phyloP scores from a whole-genome alignment of 2,113 vertebrate species.

The Zingel zingel region DNA sequence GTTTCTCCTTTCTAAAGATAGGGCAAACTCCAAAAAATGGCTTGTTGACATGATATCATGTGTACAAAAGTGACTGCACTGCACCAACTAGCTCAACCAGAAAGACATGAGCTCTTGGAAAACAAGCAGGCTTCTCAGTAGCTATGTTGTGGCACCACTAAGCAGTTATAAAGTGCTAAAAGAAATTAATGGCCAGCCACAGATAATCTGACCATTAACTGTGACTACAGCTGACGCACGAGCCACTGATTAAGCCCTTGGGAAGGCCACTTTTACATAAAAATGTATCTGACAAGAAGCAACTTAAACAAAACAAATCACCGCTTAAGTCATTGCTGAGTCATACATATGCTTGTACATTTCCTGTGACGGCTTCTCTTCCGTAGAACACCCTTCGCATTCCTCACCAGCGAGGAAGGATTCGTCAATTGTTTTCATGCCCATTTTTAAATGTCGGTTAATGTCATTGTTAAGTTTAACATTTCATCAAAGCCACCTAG shows the following conservation, averaged over 20 bases:
- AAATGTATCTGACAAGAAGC: slow-evolving; percentile 35
- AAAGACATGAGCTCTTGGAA: slow-evolving; percentile 1
- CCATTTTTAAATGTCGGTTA: neutral
- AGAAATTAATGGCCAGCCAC: neutral
- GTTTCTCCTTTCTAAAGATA: slow-evolving; percentile 30
- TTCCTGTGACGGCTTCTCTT: neutral
- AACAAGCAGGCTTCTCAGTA: slow-evolving; percentile 30
- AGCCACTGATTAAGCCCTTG: slow-evolving; percentile 2
- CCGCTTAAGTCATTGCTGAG: neutral
- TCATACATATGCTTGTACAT: neutral
- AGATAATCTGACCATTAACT: slow-evolving; percentile 17
- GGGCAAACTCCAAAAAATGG: slow-evolving; percentile 36
- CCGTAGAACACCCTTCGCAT: neutral
- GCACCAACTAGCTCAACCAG: slow-evolving; percentile 53
- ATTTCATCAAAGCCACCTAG: neutral
- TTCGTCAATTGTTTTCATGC: neutral
- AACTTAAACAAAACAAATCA: neutral
- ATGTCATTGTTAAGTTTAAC: neutral
- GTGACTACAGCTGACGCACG: slow-evolving; percentile 13
- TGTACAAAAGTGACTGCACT: slow-evolving; percentile 21
- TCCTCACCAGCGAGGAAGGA: slow-evolving; percentile 3
- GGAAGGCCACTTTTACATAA: slow-evolving; percentile 14
- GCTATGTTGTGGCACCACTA: neutral
- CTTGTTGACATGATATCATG: slow-evolving; percentile 8
- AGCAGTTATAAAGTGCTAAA: neutral